phyloP scores from a whole-genome alignment of 2,888 invertebrate genomes.

The Lymantria dispar region DNA sequence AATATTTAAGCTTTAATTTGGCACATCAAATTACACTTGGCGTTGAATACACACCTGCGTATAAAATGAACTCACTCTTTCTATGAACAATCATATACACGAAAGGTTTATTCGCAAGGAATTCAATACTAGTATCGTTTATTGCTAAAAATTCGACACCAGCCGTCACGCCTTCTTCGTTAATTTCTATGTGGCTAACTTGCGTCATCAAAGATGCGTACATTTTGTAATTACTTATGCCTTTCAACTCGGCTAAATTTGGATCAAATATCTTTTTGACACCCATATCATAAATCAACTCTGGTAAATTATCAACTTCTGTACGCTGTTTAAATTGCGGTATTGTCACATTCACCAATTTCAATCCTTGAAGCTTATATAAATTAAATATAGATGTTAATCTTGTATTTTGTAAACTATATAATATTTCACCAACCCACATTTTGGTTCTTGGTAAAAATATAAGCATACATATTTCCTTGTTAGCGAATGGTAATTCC shows the following conservation, averaged over 20 bases:
- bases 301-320: constrained; percentile 50
- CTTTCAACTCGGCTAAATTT: constrained; percentile 43
- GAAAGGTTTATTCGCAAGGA: constrained; percentile 54
- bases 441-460: constrained; percentile 42
- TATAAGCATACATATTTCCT: constrained; percentile 51
- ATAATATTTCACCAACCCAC: constrained; percentile 47
- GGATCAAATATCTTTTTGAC: constrained; percentile 56
- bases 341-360: constrained; percentile 48
- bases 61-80: constrained; percentile 54
- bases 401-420: constrained; percentile 41
- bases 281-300: constrained; percentile 62
- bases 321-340: constrained; percentile 54
- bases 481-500: constrained; percentile 46
- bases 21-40: constrained; percentile 28
- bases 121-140: constrained; percentile 31
- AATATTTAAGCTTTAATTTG: neutral
- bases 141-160: constrained; percentile 19
- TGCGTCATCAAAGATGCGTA: constrained; percentile 58
- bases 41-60: constrained; percentile 54
- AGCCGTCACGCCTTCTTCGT: constrained; percentile 49
- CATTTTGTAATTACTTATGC: constrained; percentile 50
- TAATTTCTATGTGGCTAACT: constrained; percentile 48
- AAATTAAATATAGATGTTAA: constrained; percentile 50
- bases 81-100: constrained; percentile 57
- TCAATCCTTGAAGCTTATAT: constrained; percentile 33